phyloP scores from a whole-genome alignment of 2,797 vertebrate genomes.

The Nannoperca australis region DNA sequence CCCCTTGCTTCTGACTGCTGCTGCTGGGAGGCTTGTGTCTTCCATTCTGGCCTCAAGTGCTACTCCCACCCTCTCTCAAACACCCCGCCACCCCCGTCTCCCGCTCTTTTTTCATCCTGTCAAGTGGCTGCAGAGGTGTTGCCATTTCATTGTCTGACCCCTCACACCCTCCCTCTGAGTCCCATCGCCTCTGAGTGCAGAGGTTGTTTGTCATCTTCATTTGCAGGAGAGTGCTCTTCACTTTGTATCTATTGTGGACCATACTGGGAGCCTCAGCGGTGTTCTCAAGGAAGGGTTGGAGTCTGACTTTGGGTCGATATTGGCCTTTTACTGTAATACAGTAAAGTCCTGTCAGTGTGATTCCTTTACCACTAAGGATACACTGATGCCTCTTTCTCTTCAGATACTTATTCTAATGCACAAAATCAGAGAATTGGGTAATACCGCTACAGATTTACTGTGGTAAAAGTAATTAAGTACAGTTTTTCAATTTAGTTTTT shows the following conservation, averaged over 20 bases:
- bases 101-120: conserved; percentile 78
- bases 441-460: no score
- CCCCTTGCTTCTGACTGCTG: conserved; percentile 82
- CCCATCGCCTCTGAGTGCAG: conserved; percentile 57
- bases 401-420: not conserved
- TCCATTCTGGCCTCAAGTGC: conserved; percentile 86
- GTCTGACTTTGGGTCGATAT: not conserved
- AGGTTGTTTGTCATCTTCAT: conserved; percentile 78
- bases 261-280: not conserved
- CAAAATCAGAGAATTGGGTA: not conserved
- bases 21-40: conserved; percentile 82
- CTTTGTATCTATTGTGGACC: conserved; percentile 8
- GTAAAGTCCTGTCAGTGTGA: not conserved
- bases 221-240: conserved; percentile 67
- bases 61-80: conserved; percentile 81
- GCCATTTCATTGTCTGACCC: conserved; percentile 75
- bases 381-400: not conserved
- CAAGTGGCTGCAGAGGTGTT: conserved; percentile 85
- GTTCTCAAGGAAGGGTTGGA: not conserved
- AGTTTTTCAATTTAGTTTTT: not conserved
- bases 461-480: not conserved
- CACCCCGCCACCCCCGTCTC: conserved; percentile 66
- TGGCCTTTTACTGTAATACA: not conserved
- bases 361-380: not conserved
- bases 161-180: conserved; percentile 56